Base-by-base conservation (phyloP, 2,113 vertebrate species). In the Thunnus thynnus region DNA sequence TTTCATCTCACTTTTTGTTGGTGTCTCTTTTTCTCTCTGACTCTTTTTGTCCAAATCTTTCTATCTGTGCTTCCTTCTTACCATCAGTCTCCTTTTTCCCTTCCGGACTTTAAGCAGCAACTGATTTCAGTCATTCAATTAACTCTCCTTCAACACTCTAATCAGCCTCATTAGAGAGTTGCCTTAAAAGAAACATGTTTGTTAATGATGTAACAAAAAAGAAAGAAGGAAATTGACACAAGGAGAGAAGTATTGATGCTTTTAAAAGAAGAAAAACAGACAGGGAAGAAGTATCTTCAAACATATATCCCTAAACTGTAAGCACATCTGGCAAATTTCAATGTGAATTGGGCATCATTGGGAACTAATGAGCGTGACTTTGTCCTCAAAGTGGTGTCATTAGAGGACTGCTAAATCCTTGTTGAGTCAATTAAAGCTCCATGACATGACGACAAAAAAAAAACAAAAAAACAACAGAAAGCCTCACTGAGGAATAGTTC, bases 401-500 rank as follows among this genome's bases (percentile, higher is more conserved):
- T 83, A 88, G 87, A 90, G 90, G 80, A 76, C 78, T 55, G 87
- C 55, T 67, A 88, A 91, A 87, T 93, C 90, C 87, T 89, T 72
- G 88, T 87, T 91, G 84, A 91, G 88, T 84, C 90, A 92, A 91
- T 89, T 91, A 90, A 90, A 91, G 86, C 76, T 88, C 86, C 83
- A 87, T 58, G 68, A 89, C 80, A 84, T 58, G 69, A 84, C 68
- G 86, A 84, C 11, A 65, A 83, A 57, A 81, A 62, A 69, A 75
- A 82, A 79, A 76, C 7, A 41, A 41, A 41, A 7, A 7, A 41
- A 41, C 7, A 41, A 9, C 7, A 41, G 1, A 2, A 50, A 84
- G 75, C 18, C 22, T 86, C 63, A 2, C 70, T 6, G 4, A 87
- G 86, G 83, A 87, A 81, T 58, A 69, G 20, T 47, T 76, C 3